Conservation (phyloP, 2,113 vertebrate species). For the Caretta caretta region DNA sequence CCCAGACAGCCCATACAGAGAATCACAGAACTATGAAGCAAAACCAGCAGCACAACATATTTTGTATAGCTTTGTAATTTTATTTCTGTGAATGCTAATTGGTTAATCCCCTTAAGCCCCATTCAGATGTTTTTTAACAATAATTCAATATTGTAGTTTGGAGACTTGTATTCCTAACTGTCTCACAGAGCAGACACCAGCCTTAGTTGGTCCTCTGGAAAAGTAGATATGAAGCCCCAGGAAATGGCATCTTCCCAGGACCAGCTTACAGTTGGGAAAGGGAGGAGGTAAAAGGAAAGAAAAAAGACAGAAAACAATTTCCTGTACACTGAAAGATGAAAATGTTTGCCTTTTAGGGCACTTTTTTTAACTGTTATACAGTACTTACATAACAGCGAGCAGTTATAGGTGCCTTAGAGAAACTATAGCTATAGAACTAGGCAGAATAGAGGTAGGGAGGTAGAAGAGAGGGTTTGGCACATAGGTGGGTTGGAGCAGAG, state of each 20-base stretch:
- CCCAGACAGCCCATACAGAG: not conserved
- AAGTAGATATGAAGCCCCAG: not conserved
- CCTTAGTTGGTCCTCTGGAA: rapidly evolving
- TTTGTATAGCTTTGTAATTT: not conserved
- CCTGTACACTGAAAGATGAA: not conserved
- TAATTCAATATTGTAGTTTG: not conserved
- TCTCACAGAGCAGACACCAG: not conserved
- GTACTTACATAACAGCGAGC: not conserved
- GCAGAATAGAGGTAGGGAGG: not conserved
- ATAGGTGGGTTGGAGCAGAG: not conserved
- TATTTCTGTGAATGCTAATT: not conserved
- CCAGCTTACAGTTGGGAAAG: not conserved
- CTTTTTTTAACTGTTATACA: not conserved
- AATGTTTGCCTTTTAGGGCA: not conserved
- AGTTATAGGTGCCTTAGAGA: not conserved
- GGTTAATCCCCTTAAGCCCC: not conserved
- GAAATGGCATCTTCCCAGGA: not conserved
- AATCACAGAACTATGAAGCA: not conserved
- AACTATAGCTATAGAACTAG: not conserved
- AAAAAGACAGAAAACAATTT: not conserved
- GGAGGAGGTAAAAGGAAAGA: not conserved
- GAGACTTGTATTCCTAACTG: not conserved
- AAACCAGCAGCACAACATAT: not conserved
- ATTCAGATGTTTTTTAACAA: not conserved
- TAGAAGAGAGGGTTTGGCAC: not conserved